Evolutionary conservation across 2,113 vertebrate species (phyloP).

Genomic region (Odobenus rosmarus): DNA sequence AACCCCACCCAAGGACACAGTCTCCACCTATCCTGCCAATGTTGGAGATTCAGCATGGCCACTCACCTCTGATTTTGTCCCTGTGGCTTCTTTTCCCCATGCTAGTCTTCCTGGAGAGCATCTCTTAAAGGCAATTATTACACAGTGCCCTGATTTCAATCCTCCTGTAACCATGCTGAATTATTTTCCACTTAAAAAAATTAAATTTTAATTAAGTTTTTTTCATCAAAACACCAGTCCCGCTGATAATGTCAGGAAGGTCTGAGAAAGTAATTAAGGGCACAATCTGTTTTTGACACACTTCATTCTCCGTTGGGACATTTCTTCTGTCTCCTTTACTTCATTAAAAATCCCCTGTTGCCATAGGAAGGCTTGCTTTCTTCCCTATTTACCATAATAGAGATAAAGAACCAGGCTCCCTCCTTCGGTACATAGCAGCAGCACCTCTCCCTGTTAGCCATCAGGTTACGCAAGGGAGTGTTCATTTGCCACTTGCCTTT

Average conservation of each 20-base stretch:
- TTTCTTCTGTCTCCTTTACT: constrained; percentile 73
- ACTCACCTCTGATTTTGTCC: constrained; percentile 20
- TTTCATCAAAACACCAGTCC: constrained; percentile 84
- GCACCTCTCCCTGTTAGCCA: no score
- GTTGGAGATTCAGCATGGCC: background rate
- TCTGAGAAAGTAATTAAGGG: constrained; percentile 85
- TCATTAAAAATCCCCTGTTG: constrained; percentile 78
- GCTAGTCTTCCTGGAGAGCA: constrained; percentile 40
- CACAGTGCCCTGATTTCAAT: constrained; percentile 79
- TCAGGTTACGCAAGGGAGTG: background rate
- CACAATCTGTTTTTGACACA: constrained; percentile 84
- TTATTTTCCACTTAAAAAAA: constrained; percentile 81
- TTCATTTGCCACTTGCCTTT: background rate
- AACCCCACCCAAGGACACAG: fast-evolving
- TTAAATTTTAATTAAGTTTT: constrained; percentile 86
- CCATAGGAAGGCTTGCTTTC: constrained; percentile 63
- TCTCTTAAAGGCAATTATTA: constrained; percentile 81
- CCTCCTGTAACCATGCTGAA: constrained; percentile 60
- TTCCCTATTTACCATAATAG: constrained; percentile 53
- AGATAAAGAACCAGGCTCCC: background rate
- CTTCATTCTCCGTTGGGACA: constrained; percentile 73
- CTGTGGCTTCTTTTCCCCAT: background rate
- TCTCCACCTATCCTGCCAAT: background rate
- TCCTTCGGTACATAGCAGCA: background rate
- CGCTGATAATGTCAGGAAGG: constrained; percentile 84